Base-by-base conservation (phyloP, 2,113 vertebrate genomes). In the Orthonyx spaldingii region DNA sequence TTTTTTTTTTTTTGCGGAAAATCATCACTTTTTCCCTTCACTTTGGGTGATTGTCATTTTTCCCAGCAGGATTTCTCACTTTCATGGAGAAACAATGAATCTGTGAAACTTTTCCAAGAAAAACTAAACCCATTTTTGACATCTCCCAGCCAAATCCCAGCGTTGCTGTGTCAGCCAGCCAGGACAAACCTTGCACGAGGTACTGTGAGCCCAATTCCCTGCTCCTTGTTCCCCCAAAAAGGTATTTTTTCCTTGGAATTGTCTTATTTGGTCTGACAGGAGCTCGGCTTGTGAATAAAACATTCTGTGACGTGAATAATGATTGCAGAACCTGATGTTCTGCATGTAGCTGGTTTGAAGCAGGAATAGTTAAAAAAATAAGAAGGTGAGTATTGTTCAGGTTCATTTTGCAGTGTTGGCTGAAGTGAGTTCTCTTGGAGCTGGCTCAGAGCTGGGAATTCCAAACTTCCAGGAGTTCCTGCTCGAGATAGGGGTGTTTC, bases 401-500 rank as follows among this genome's bases (percentile, higher is more conserved):
- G 33, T 44, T 50, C 59, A 30, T 88, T 63, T 72, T 83, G 35
- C 47, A 71, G 41, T 2, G 0, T 32, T 89, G 52, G 14, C 16
- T 69, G 65, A 23, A 42, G 17, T 18, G 66, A 53, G 6, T 8
- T 68, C 5, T n/a, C 13, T 7, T 21, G 44, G 69, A 42, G 60
- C 76, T 84, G 60, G 33, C 28, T 84, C 12, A 13, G 9, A 33
- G 22, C 21, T n/a, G 63, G 50, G 59, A 79, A 37, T 23, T 71
- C 11, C 28, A 37, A 19, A 32, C 9, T 87, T 68, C 24, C 7
- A 6, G 14, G 16, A 19, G 11, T 13, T 88, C 17, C 32, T 0
- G 0, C 16, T 83, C 0, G 3, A 68, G 56, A 11, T 0, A 0
- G 0, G 4, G 30, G 6, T 39, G 39, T 70, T 85, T 30, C 6